Evolutionary conservation across 2,888 invertebrate genomes (phyloP), one percentile per base, ranked within the genome.

Genomic region (Sabellastarte sp.): DNA sequence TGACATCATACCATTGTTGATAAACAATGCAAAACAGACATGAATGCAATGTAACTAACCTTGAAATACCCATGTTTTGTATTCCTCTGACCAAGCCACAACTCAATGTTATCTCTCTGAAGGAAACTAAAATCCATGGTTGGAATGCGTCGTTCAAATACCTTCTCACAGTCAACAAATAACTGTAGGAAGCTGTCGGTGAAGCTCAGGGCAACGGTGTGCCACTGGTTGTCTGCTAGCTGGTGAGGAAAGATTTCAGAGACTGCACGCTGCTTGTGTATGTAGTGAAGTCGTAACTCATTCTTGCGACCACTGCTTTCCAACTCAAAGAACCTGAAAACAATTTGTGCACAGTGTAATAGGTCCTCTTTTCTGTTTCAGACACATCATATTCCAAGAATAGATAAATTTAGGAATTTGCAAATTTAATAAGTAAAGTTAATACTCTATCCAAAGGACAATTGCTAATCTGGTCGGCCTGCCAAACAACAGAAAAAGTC

Each of bases 61-160:
- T 93, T 93, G 86, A 92, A 93, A 81, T 91, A 87, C 83, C 91
- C 93, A 86, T 92, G 91, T 83, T 90, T 90, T 84, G 88, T 88
- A 85, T 91, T 91, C 82, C 93, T 89, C 86, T 93, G 93, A 74
- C 93, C 94, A 72, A 94, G 87, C 91, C 92, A 93, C 73, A 94
- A 88, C 75, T 72, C 69, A 10, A 60, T 52, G 29, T 60, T 30
- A 31, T 30, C 31, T 26, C 24, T 26, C 5, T 53, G 20, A n/a
- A 53, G 20, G 24, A 53, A 53, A 53, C 53, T 53, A 26, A 52
- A n/a, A 26, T 60, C 72, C 63, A 91, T 91, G 74, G 90, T 88
- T 76, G 86, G 85, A 56, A 92, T 88, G 76, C 90, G 88, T 79
- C 92, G 89, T 84, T 90, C 90, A 87, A 92, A 93, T 73, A 92